Evolutionary conservation across 2,888 invertebrate genomes (phyloP), one percentile per base, ranked within the genome.

Genomic region (Helicoverpa assulta): DNA sequence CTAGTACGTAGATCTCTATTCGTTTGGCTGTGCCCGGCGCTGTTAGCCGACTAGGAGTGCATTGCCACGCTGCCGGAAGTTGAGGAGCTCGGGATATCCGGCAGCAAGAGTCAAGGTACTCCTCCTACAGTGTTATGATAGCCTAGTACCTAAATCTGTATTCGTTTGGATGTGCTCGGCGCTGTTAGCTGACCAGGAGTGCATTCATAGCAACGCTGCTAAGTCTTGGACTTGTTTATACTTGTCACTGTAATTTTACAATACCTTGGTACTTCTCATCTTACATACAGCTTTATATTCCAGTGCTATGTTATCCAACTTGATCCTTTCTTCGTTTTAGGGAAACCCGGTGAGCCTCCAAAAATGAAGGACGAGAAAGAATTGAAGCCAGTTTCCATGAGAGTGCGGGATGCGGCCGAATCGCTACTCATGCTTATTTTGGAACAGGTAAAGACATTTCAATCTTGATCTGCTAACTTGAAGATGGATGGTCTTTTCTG

Each of bases 371-470:
- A 99, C 82, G 99, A 99, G 82, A 99, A 99, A 89, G 98, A 99
- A 92, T 91, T 99, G 72, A 99, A 99, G 89, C 99, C 99, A 0
- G 99, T 99, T 0, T 99, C 99, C 0, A 98, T 99, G 98, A 96
- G 99, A 81, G 99, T 99, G 0, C 97, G 99, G 70, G 99, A 99
- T 93, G 99, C 99, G 0, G 99, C 99, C 0, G 99, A 99, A 92
- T 98, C 98, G 77, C 95, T 99, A 51, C 96, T 99, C 7, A 98
- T 99, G 81, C 97, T 98, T 71, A 98, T 99, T 81, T 96, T 99
- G 71, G 99, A 99, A 91, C 98, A 99, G 96, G 98, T 98, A 88
- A 58, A 21, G 1, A 4, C 40, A 0, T 37, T 12, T 14, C 40
- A 40, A 40, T 14, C 12, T 40, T 40, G 0, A 14, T 40, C 0